phyloP scores from a whole-genome alignment of 2,113 vertebrate species.

The Rhadina sibilatrix region DNA sequence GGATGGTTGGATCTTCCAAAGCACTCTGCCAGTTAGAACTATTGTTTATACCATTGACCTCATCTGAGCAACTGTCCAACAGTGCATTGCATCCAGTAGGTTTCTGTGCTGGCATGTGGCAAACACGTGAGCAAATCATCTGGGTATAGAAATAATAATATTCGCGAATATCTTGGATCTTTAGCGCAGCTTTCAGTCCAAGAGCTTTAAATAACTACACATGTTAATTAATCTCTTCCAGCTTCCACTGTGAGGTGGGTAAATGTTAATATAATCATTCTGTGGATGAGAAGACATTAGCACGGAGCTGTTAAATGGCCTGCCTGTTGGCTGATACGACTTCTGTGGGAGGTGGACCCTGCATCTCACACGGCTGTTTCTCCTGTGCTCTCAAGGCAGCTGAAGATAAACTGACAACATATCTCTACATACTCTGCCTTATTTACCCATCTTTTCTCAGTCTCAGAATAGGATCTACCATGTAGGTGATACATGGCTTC shows the following conservation, averaged over 20 bases:
- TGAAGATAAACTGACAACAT: background rate
- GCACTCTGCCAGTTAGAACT: background rate
- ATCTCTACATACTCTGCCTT: background rate
- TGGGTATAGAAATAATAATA: background rate
- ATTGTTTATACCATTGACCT: background rate
- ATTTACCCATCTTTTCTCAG: background rate
- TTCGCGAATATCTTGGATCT: background rate
- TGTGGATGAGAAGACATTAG: background rate
- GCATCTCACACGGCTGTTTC: background rate
- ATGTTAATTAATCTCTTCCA: slow-evolving; percentile 29
- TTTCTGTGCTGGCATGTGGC: background rate
- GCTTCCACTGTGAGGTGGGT: background rate
- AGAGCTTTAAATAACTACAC: slow-evolving; percentile 5
- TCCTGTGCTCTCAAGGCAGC: background rate
- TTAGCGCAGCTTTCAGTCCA: background rate
- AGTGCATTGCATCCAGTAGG: background rate
- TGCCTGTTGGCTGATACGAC: background rate
- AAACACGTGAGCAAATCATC: background rate
- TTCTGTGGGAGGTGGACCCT: background rate
- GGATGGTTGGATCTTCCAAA: background rate
- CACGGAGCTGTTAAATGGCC: background rate
- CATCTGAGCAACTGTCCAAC: background rate
- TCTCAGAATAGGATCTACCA: background rate
- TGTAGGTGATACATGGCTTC: background rate
- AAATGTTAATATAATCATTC: background rate